phyloP scores from a whole-genome alignment of 2,888 invertebrate genomes.

The Theretra japonica region DNA sequence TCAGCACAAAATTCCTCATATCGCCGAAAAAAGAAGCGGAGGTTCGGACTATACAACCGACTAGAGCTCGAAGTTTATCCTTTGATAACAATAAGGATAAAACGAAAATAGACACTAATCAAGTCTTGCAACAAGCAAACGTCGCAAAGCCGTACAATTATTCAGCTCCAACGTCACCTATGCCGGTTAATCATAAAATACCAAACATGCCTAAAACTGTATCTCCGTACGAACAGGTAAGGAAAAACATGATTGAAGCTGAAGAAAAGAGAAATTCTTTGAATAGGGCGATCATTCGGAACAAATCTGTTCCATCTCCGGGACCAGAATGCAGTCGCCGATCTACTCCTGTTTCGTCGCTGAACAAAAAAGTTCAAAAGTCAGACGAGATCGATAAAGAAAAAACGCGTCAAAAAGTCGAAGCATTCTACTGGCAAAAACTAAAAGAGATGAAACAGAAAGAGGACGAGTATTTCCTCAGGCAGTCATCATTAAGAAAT shows the following conservation, averaged over 20 bases:
- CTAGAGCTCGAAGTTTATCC: constrained; percentile 73
- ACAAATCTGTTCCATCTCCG: constrained; percentile 58
- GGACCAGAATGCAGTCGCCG: constrained; percentile 44
- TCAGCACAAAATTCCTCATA: constrained; percentile 75
- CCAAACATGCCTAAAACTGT: constrained; percentile 76
- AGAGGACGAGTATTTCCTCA: constrained; percentile 83
- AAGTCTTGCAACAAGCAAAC: constrained; percentile 38
- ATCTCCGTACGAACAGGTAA: constrained; percentile 74
- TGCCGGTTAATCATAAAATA: constrained; percentile 66
- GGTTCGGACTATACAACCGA: constrained; percentile 75
- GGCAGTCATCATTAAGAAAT: constrained; percentile 59
- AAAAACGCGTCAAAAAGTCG: constrained; percentile 84
- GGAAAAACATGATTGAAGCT: constrained; percentile 71
- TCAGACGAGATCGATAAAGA: constrained; percentile 71
- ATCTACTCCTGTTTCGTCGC: constrained; percentile 43
- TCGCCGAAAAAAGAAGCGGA: constrained; percentile 81
- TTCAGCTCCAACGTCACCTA: constrained; percentile 78
- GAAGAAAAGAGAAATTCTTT: constrained; percentile 73
- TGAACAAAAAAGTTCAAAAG: constrained; percentile 40
- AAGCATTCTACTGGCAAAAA: constrained; percentile 89
- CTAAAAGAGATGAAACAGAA: constrained; percentile 86
- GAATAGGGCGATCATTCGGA: constrained; percentile 54
- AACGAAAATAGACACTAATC: constrained; percentile 36
- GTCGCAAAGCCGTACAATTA: constrained; percentile 70
- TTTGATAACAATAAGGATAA: constrained; percentile 57